These are phyloP conservation scores for Perizoma affinitatum DNA, from an alignment of 2,888 invertebrate species.

Conservation along the genomic window DNA sequence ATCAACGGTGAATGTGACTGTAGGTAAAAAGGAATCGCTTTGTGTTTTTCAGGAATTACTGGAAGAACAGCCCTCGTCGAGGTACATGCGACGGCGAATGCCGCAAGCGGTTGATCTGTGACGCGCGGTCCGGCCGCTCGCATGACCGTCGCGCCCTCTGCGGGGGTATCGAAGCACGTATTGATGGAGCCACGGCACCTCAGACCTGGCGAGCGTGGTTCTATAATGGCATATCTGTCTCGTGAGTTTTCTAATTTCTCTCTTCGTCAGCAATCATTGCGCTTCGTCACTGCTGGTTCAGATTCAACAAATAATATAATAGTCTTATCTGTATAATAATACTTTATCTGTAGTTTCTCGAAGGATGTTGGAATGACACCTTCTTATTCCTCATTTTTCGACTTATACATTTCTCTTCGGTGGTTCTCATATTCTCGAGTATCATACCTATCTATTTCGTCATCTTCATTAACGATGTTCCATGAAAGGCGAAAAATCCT, in stretches of 20 bases:
- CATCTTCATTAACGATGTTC: too few species aligned
- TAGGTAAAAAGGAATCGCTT: too few species aligned
- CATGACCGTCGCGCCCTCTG: slow-evolving; percentile 93
- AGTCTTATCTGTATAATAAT: not conserved
- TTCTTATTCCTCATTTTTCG: not conserved
- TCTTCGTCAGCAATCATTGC: not conserved
- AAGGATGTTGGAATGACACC: not conserved
- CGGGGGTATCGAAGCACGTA: slow-evolving; percentile 91
- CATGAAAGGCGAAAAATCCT: too few species aligned
- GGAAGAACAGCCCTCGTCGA: slow-evolving; percentile 94
- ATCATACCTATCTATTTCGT: too few species aligned
- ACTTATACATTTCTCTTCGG: too few species aligned
- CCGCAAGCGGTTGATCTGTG: slow-evolving; percentile 93
- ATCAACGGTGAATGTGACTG: too few species aligned
- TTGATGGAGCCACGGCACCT: slow-evolving; percentile 88
- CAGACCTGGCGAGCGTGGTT: slow-evolving; percentile 95
- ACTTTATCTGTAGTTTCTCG: not conserved
- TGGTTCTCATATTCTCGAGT: too few species aligned
- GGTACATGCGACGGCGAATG: slow-evolving; percentile 93
- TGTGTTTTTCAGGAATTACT: slow-evolving; percentile 87
- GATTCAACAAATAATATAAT: too few species aligned
- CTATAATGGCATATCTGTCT: slow-evolving; percentile 93
- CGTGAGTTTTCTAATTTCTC: slow-evolving; percentile 85
- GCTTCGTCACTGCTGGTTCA: not conserved
- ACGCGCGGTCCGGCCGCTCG: slow-evolving; percentile 93